Base-by-base conservation (phyloP, 1,140 invertebrate species). In the Daktulosphaira vitifoliae region DNA sequence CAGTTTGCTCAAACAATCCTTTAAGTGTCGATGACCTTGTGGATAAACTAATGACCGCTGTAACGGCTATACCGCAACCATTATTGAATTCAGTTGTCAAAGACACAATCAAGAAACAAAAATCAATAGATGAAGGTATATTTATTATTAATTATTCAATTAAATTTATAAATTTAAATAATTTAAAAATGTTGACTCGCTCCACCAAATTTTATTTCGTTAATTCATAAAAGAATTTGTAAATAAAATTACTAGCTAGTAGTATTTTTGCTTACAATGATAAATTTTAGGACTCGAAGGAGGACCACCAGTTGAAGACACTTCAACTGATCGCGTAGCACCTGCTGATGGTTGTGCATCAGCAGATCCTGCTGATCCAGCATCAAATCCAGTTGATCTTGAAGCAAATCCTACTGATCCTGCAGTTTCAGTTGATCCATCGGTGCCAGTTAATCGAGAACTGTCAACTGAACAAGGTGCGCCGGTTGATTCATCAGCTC, bases 21-120 rank as follows among this genome's bases (percentile, higher is more conserved):
- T 70, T 65, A 70, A 73, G 16, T 74, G 76, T 67, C 56, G 73
- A 70, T 69, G 76, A 72, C 72, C 73, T 69, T 54, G 74, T 73
- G 71, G 73, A 71, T 11, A 72, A 71, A 66, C 54, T 71, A 23
- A 65, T 72, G 44, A 70, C 69, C 23, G 65, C 71, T 42, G 69
- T 70, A 8, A 68, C 65, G 38, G 71, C 68, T 18, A 74, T 73
- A 65, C 74, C 74, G 18, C 69, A 69, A 37, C 71, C 72, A n/a
- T 70, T 69, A 42, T 16, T 72, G 20, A 70, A 72, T 59, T 71
- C 71, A n/a, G 71, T 72, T 0, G 71, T 72, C 5, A 70, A 70
- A 52, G 71, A 70, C 46, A 71, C 70, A 4, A 71, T 72, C 51
- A 71, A 70, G 50, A 68, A 70, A 68, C 68, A 68, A 48, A 52